A percentile compares a stretch with the other conserved stretches of the same genome.
These are phyloP conservation scores for Maconellicoccus hirsutus DNA, from an alignment of 1,140 invertebrate species.

Conservation along the genomic window DNA sequence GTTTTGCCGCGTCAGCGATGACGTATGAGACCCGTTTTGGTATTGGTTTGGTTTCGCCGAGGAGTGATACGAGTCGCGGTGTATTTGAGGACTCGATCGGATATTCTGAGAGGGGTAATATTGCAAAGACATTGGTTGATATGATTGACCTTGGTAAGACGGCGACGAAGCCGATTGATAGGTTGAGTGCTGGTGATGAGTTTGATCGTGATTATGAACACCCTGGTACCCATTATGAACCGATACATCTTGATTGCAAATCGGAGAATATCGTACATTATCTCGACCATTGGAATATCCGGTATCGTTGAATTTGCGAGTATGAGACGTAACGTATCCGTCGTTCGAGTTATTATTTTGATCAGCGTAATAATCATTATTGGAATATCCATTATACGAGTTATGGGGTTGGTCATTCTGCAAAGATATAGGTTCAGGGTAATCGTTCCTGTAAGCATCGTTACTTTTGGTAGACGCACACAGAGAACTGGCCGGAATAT, in stretches of 20 bases:
- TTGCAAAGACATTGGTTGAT: conserved; percentile 7
- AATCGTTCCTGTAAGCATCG: neutral
- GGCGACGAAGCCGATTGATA: neutral
- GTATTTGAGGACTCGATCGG: conserved; percentile 7
- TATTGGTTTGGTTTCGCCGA: neutral
- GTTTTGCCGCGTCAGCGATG: neutral
- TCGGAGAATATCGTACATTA: neutral
- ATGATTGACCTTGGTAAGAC: neutral
- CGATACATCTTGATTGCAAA: neutral
- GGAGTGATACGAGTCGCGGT: neutral
- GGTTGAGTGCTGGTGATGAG: neutral
- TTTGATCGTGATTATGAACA: neutral
- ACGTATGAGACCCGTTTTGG: neutral
- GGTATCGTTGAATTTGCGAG: neutral
- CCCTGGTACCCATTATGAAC: neutral
- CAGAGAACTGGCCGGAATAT: conserved; percentile 5
- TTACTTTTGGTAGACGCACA: neutral
- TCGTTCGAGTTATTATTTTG: neutral
- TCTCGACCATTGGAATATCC: neutral
- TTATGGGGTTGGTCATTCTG: neutral
- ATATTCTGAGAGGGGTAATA: conserved; percentile 6
- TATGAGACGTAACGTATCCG: neutral
- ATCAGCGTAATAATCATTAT: neutral
- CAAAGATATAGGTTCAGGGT: neutral
- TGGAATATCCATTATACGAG: neutral